These are phyloP conservation scores for Globodera ellingtonae DNA, from an alignment of 1,140 invertebrate genomes.

Conservation along the genomic window DNA sequence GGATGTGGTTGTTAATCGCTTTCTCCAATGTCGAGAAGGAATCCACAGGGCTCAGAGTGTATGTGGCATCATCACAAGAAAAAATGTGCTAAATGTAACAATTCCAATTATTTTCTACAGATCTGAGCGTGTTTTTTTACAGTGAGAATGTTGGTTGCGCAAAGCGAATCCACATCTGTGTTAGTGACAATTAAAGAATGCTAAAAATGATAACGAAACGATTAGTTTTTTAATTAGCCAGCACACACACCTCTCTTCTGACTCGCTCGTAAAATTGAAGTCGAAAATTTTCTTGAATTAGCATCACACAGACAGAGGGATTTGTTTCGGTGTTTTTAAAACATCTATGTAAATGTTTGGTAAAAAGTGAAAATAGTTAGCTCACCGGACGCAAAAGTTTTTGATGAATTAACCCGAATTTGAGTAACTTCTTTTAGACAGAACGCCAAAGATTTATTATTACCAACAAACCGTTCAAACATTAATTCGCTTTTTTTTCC, in stretches of 20 bases:
- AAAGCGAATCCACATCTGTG: conserved; percentile 35
- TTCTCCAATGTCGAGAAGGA: conserved; percentile 29
- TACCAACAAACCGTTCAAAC: no score
- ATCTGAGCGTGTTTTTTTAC: conserved; percentile 11
- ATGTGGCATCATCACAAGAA: conserved; percentile 35
- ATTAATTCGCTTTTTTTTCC: no score
- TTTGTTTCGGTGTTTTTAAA: background rate
- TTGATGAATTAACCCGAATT: no score
- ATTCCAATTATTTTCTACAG: background rate
- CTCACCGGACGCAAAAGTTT: no score
- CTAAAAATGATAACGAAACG: conserved; percentile 9
- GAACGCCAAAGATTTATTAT: no score
- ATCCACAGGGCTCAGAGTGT: conserved; percentile 32
- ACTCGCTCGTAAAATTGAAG: conserved; percentile 32
- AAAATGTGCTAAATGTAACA: conserved; percentile 25
- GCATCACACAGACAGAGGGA: conserved; percentile 10
- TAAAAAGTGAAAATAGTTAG: no score
- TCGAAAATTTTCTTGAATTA: conserved; percentile 33
- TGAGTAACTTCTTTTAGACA: no score
- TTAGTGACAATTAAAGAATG: conserved; percentile 33
- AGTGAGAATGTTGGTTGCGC: conserved; percentile 32
- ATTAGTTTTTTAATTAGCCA: conserved; percentile 15
- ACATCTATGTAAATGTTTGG: no score
- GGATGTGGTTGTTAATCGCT: conserved; percentile 12
- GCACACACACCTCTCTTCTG: conserved; percentile 24